Base-by-base conservation (phyloP, 2,888 invertebrate genomes). In the Chrysolina americana region DNA sequence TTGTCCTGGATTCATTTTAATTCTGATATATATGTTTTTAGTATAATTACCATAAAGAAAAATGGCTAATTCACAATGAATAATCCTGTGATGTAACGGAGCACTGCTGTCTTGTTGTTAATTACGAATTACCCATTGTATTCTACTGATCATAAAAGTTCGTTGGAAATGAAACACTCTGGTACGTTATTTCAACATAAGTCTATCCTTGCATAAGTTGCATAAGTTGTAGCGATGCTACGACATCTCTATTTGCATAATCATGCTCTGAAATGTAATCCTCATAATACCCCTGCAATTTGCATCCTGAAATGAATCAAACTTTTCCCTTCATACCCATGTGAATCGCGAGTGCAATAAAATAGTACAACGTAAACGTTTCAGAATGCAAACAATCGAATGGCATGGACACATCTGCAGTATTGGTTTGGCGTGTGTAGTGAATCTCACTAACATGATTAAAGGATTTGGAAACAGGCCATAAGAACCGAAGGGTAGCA, bases 381-480 rank as follows among this genome's bases (percentile, higher is more conserved):
- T 68, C 68, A 50, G 68, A 53, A 53, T 41, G 68, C 68, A 68
- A 68, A 68, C 59, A 68, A 59, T 47, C 59, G 15, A 41, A 41
- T 41, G 41, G 41, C 36, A 19, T 36, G 68, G 68, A 62, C 72
- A 41, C 73, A 74, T 71, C 76, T 73, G 74, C 76, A 75, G 56
- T 73, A 71, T 77, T 73, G 73, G 73, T 73, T 77, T 74, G 64
- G 66, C 76, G 74, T 73, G 75, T 78, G 76, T 75, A 75, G 75
- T 59, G 76, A 72, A 76, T 79, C 77, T 76, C 80, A 76, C 77
- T 74, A 73, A 76, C 82, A 81, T 83, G 84, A 85, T 85, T 85
- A 85, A 84, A 83, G 84, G 83, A 84, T 83, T 85, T 84, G 78
- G 80, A 81, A 82, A 81, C 81, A 80, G 78, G 77, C 78, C 78